These are phyloP conservation scores for Aphidius ervi DNA, from an alignment of 1,140 invertebrate genomes.

Conservation along the genomic window DNA sequence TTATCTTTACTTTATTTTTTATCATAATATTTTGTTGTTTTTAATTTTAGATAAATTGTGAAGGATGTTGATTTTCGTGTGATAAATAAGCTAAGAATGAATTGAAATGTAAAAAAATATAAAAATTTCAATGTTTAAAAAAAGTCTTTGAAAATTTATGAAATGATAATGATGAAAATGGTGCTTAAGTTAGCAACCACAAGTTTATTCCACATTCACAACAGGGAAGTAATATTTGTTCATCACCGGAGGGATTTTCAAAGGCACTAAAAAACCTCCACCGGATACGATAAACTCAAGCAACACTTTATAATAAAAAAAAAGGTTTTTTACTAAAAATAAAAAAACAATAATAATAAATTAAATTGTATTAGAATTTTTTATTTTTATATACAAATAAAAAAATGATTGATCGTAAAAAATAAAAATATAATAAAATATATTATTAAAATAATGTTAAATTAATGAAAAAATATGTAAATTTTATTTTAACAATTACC, in stretches of 20 bases:
- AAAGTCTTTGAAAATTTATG: too few relatives aligned
- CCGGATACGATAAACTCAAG: too few relatives aligned
- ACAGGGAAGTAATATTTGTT: slow-evolving; percentile 14
- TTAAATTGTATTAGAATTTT: too few relatives aligned
- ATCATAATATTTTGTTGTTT: too few relatives aligned
- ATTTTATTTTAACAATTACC: too few relatives aligned
- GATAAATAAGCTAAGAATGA: background rate
- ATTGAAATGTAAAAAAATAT: background rate
- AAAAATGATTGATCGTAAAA: too few relatives aligned
- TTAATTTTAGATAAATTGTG: too few relatives aligned
- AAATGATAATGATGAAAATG: background rate
- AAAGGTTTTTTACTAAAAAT: slow-evolving; percentile 3
- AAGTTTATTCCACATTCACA: slow-evolving; percentile 3
- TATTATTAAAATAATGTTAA: background rate
- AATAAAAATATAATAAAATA: too few relatives aligned
- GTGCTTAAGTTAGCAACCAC: slow-evolving; percentile 15
- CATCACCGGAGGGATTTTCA: slow-evolving; percentile 5
- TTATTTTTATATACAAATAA: too few relatives aligned
- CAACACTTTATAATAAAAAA: background rate
- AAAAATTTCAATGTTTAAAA: slow-evolving; percentile 5
- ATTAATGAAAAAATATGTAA: background rate
- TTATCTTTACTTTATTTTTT: too few relatives aligned
- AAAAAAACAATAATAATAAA: background rate
- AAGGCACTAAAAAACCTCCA: slow-evolving; percentile 1
- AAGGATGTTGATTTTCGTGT: too few relatives aligned